Evolutionary conservation across 2,888 invertebrate genomes (phyloP).

Genomic region (Gisinianus flammeolus): DNA sequence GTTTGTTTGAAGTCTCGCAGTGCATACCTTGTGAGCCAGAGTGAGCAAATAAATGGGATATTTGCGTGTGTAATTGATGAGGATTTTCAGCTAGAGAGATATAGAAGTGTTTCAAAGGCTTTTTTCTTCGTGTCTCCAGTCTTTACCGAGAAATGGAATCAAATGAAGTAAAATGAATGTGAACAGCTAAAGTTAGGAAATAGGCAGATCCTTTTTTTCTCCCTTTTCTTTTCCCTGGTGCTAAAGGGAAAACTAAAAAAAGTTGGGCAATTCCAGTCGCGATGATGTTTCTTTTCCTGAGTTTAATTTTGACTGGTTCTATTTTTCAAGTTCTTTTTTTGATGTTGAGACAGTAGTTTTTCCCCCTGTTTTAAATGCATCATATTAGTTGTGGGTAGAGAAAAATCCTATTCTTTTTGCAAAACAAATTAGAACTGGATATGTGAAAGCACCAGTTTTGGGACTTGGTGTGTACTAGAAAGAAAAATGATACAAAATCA

Average conservation of each 20-base stretch:
- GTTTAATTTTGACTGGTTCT: conserved; percentile 13
- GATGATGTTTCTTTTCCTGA: not conserved
- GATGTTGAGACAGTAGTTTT: not conserved
- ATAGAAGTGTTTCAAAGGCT: conserved; percentile 23
- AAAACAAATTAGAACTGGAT: not conserved
- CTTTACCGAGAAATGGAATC: not conserved
- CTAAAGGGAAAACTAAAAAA: not conserved
- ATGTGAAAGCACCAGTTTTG: not conserved
- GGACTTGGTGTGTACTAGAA: no score
- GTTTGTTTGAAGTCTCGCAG: conserved; percentile 2
- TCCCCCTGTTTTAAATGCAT: not conserved
- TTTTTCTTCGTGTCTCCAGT: conserved; percentile 10
- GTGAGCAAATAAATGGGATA: conserved; percentile 52
- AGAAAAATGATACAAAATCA: no score
- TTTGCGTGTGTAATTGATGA: conserved; percentile 57
- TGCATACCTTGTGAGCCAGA: not conserved
- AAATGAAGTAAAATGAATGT: conserved; percentile 3
- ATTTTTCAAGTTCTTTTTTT: not conserved
- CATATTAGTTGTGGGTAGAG: not conserved
- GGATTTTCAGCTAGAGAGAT: conserved; percentile 30
- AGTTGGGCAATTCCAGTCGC: conserved; percentile 13
- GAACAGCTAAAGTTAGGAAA: conserved; percentile 15
- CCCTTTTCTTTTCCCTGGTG: not conserved
- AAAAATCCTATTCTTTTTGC: not conserved
- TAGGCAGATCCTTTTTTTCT: not conserved